Base-by-base conservation (phyloP, 2,113 vertebrate genomes). In the Hyperoodon ampullatus region DNA sequence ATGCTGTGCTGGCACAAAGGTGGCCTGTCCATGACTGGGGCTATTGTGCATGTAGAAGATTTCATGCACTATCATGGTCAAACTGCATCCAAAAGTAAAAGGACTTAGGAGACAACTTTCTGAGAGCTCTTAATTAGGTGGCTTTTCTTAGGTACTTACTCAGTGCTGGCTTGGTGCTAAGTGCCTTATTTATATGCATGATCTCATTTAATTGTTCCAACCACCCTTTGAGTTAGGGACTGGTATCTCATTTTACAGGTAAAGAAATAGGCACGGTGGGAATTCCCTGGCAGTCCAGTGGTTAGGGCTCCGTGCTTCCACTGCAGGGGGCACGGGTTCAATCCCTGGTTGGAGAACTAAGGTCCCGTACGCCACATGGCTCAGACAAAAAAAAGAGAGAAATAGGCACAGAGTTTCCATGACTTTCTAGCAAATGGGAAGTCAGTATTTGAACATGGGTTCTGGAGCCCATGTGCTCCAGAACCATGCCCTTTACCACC, bases 41-140 rank as follows among this genome's bases (percentile, higher is more conserved):
- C 26, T 28, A 0, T 1, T 21, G 44, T 30, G 14, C 3, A 2
- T 12, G 1, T 26, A 0, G 47, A 87, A 10, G 47, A 6, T 65
- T 65, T 71, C 28, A 1, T 3, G 14, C 26, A 0, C 6, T 24
- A 50, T 77, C 44, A 1, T 10, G 8, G 5, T 30, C 88, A 82
- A 12, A 21, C 11, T 33, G 35, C n/a, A 39, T 8, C 15, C 24
- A 21, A 18, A 75, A 42, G 77, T 39, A 14, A 88, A 65, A 81
- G 53, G 47, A 55, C 28, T 44, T 39, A 12, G 1, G 60, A 50
- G 18, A 66, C 28, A 42, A 50, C 26, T 26, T 89, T n/a, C 70
- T 50, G 33, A 30, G 33, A 16, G 44, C 18, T 50, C 33, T 50
- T 61, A 9, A 23, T n/a, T 26, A 28, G 23, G 47, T 14, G 21